These are phyloP conservation scores for Helobdella robusta DNA, from an alignment of 2,888 invertebrate species.

Conservation along the genomic window DNA sequence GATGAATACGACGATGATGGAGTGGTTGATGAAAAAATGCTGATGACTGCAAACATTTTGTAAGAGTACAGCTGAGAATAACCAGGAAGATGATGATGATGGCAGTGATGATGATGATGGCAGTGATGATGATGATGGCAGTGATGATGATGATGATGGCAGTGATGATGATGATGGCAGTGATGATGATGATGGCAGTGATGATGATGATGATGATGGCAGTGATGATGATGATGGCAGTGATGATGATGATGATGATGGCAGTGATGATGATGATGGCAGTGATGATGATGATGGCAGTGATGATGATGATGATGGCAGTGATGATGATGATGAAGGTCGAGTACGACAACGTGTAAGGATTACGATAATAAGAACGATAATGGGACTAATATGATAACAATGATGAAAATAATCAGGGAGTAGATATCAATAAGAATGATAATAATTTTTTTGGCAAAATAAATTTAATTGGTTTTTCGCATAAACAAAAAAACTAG, in stretches of 20 bases:
- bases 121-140: constrained; percentile 12
- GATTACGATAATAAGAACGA: not conserved
- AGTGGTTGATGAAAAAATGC: too few relatives aligned
- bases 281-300: not conserved
- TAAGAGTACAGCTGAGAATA: too few relatives aligned
- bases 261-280: not conserved
- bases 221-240: constrained; percentile 5
- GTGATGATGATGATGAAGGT: not conserved
- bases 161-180: constrained; percentile 8
- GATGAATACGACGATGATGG: too few relatives aligned
- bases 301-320: not conserved
- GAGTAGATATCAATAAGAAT: too few relatives aligned
- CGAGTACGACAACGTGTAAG: not conserved
- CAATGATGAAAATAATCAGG: too few relatives aligned
- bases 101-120: not conserved
- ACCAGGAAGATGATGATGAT: not conserved
- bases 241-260: constrained; percentile 8
- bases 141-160: not conserved
- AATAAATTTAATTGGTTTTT: too few relatives aligned
- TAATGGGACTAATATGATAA: not conserved
- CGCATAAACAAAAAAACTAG: too few relatives aligned
- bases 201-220: constrained; percentile 14
- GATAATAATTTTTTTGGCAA: too few relatives aligned
- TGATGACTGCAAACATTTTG: too few relatives aligned
- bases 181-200: constrained; percentile 16